A percentile compares a stretch with the other conserved stretches of the same genome.
phyloP scores from a whole-genome alignment of 1,140 invertebrate genomes.

The Drosophila arawakana region DNA sequence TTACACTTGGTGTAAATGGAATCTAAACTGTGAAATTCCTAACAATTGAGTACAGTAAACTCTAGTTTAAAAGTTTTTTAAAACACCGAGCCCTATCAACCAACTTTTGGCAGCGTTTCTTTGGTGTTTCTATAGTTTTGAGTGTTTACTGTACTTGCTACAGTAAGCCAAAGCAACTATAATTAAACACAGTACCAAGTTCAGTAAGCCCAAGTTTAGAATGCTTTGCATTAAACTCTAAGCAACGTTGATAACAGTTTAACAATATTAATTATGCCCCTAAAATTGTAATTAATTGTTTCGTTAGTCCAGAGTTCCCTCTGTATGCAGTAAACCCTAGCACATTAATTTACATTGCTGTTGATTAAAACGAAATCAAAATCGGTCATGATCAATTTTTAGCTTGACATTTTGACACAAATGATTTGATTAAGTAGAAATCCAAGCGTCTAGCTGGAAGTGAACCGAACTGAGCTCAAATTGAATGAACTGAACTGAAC shows the following conservation, averaged over 20 bases:
- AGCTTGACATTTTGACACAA: slow-evolving; percentile 69
- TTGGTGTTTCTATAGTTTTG: not conserved
- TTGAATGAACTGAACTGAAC: no score
- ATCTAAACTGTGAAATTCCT: no score
- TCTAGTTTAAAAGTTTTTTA: not conserved
- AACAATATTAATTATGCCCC: no score
- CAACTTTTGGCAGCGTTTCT: no score
- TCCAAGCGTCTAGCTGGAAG: no score
- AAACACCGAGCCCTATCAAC: no score
- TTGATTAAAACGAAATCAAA: slow-evolving; percentile 27
- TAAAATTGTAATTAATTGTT: no score
- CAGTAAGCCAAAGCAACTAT: no score
- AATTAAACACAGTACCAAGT: not conserved
- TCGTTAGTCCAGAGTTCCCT: no score
- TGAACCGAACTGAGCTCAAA: no score
- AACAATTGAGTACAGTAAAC: not conserved
- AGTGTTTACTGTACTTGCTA: slow-evolving; percentile 1
- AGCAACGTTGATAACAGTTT: not conserved
- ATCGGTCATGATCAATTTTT: slow-evolving; percentile 71
- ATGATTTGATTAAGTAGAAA: slow-evolving; percentile 45
- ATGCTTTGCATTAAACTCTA: not conserved
- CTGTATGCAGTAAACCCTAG: not conserved
- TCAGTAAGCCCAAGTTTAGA: not conserved
- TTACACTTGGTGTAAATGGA: no score
- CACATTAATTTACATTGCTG: not conserved